Evolutionary conservation across 2,888 invertebrate species (phyloP), one percentile per base, ranked within the genome.

Genomic region (Sylvicola cinctus): DNA sequence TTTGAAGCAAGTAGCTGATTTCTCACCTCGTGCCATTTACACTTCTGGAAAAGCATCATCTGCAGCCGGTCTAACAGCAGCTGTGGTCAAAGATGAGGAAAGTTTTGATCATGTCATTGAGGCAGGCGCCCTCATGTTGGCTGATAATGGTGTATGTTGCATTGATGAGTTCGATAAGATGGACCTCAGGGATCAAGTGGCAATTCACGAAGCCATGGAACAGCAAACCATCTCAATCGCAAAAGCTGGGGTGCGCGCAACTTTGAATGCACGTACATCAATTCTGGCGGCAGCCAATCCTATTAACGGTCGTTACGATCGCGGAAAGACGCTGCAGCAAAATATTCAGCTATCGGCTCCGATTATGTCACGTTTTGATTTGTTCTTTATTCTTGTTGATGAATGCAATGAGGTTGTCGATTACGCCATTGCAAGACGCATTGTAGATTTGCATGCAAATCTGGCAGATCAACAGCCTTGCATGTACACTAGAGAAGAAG

Each of bases 121-220:
- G 63, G 98, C 96, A 6, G 98, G 96, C n/a, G 98, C 98, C 1
- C 62, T 98, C 20, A 96, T 99, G 96, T 65, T 99, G 48, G 98
- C 98, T 0, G 98, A 99, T 59, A 95, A 95, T 52, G 91, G 95
- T 4, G 84, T 96, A 31, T 96, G 96, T 49, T 96, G 96, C 52
- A n/a, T n/a, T n/a, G n/a, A n/a, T n/a, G n/a, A n/a, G n/a, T n/a
- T n/a, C n/a, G n/a, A n/a, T n/a, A n/a, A 98, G 62, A 99, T 99
- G 98, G 96, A 98, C 55, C 70, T 71, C 0, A 70, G 74, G 32
- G 98, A 98, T 66, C 96, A 98, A 58, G 93, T 98, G 5, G 96
- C 98, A 31, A 99, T 98, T 44, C 98, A 99, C 63, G 98, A 98
- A 62, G 98, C 98, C 3, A 98, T 98, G 98, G 98, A 98, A 64